phyloP scores from a whole-genome alignment of 2,113 vertebrate genomes.

The Sclerurus mexicanus region DNA sequence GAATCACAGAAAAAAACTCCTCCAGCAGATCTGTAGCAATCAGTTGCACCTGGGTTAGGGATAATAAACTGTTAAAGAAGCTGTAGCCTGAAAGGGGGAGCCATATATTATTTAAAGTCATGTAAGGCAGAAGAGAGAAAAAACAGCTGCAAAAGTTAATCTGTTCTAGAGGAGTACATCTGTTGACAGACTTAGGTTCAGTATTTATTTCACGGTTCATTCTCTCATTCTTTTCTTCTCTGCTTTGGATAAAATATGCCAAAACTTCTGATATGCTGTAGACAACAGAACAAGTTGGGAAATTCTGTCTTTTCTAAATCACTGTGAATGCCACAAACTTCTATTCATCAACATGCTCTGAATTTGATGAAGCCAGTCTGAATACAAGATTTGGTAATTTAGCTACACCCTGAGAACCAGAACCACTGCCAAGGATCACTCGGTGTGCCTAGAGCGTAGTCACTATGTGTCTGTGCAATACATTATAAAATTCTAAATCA shows the following conservation, averaged over 20 bases:
- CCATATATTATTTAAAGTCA: background rate
- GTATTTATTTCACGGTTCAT: background rate
- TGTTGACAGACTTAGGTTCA: background rate
- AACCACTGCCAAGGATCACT: background rate
- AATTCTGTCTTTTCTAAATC: background rate
- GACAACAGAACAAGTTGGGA: background rate
- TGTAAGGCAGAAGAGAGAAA: background rate
- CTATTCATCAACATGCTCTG: background rate
- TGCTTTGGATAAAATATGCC: background rate
- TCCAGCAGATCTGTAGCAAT: background rate
- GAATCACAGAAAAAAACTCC: background rate
- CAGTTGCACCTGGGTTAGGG: accelerated
- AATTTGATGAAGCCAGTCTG: background rate
- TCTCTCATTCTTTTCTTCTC: background rate
- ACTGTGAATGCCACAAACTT: background rate
- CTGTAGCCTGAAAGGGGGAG: background rate
- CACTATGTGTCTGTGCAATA: background rate
- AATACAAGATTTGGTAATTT: background rate
- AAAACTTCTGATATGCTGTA: background rate
- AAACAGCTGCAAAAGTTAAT: background rate
- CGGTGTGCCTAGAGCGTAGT: background rate
- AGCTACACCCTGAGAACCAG: background rate
- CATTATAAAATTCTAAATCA: background rate
- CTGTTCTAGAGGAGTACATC: background rate
- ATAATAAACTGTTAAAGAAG: background rate